Conservation (phyloP, 2,888 invertebrate species). For the Drosophila niveifrons region DNA sequence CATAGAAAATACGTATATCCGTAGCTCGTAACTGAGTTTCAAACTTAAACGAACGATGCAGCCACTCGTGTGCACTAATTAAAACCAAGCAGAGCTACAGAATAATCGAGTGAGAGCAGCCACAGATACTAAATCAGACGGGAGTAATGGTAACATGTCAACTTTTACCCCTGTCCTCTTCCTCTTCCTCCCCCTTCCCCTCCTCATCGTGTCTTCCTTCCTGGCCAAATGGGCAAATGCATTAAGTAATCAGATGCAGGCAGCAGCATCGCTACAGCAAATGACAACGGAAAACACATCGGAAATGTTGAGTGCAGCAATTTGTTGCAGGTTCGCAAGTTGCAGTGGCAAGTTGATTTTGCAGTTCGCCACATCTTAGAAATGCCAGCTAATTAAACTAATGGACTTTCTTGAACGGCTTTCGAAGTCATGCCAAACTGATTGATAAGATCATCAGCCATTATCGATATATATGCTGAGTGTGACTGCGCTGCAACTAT, state of each 20-base stretch:
- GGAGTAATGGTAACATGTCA: conserved; percentile 57
- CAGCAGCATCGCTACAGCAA: background rate
- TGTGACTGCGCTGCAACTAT: background rate
- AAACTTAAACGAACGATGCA: conserved; percentile 25
- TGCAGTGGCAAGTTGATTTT: conserved; percentile 14
- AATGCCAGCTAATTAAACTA: conserved; percentile 69
- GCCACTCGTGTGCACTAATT: conserved; percentile 79
- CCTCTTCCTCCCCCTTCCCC: no score
- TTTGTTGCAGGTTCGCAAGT: conserved; percentile 59
- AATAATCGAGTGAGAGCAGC: conserved; percentile 52
- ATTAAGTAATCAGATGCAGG: conserved; percentile 77
- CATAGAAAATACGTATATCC: conserved; percentile 64
- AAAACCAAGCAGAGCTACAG: conserved; percentile 73
- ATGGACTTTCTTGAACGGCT: conserved; percentile 61
- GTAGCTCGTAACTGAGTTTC: conserved; percentile 26
- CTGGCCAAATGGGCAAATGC: conserved; percentile 64
- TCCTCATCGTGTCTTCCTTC: conserved; percentile 11
- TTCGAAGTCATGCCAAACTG: conserved; percentile 21
- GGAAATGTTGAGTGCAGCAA: conserved; percentile 67
- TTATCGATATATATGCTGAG: background rate
- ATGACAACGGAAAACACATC: conserved; percentile 41
- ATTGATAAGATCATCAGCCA: conserved; percentile 29
- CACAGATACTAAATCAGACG: conserved; percentile 64
- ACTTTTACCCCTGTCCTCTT: conserved; percentile 35
- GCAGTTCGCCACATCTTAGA: conserved; percentile 18